Conservation (phyloP, 2,113 vertebrate species). For the Oxyura jamaicensis region DNA sequence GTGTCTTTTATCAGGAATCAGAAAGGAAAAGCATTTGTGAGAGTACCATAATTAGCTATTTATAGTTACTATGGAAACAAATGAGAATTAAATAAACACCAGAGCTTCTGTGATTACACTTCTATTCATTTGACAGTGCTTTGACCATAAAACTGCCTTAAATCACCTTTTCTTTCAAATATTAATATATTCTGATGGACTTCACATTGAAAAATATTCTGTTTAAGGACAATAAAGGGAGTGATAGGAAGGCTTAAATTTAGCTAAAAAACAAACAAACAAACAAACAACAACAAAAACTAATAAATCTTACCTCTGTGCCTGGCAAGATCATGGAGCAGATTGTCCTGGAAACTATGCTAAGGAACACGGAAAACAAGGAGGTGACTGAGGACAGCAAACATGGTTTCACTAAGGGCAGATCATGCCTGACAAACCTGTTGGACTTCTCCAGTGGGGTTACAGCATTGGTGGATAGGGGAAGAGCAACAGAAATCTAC, state of each 20-base stretch:
- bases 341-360: too few relatives aligned
- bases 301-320: too few relatives aligned
- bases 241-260: not conserved
- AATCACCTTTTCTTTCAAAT: not conserved
- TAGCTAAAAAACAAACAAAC: not conserved
- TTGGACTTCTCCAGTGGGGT: too few relatives aligned
- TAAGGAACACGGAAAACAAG: too few relatives aligned
- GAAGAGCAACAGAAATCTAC: too few relatives aligned
- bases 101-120: slow-evolving; percentile 3
- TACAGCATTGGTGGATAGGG: too few relatives aligned
- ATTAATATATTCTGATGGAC: not conserved
- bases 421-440: too few relatives aligned
- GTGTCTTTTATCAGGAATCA: slow-evolving; percentile 24
- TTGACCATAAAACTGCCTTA: not conserved
- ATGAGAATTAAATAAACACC: slow-evolving; percentile 29
- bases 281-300: too few relatives aligned
- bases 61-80: slow-evolving; percentile 70
- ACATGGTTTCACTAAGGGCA: too few relatives aligned
- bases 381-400: too few relatives aligned
- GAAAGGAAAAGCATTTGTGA: slow-evolving; percentile 55
- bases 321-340: too few relatives aligned
- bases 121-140: slow-evolving; percentile 6
- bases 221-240: not conserved
- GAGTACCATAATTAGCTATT: slow-evolving; percentile 57
- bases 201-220: not conserved